Conservation (phyloP, 37 sponge, comb jelly and placozoan species). For the Haliclona indistincta region DNA sequence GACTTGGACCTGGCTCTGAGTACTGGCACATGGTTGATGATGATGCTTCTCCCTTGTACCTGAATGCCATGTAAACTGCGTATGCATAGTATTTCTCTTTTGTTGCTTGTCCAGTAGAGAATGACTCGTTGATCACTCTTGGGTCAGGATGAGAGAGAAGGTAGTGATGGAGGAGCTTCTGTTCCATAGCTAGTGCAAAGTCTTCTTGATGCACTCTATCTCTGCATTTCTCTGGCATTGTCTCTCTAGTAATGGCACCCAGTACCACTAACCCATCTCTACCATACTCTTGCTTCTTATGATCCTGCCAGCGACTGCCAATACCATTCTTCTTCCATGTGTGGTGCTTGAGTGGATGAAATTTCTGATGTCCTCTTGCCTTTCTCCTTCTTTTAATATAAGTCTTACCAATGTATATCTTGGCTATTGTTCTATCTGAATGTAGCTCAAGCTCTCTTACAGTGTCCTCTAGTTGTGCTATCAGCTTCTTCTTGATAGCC, state of each 20-base stretch:
- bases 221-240: not conserved
- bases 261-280: slow-evolving; percentile 6
- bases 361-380: not conserved
- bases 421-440: not conserved
- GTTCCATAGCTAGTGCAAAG: slow-evolving; percentile 3
- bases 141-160: not conserved
- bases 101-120: not conserved
- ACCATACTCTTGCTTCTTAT: slow-evolving; percentile 3
- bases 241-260: not conserved
- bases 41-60: too few relatives aligned
- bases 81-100: not conserved
- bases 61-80: not conserved
- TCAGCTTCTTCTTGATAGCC: not conserved
- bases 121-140: not conserved
- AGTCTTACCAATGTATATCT: slow-evolving; percentile 7
- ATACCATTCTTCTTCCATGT: slow-evolving; percentile 13
- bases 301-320: not conserved
- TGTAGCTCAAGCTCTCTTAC: not conserved
- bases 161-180: not conserved
- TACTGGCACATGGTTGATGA: too few relatives aligned
- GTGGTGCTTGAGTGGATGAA: not conserved
- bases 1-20: too few relatives aligned
- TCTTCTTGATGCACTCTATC: not conserved
- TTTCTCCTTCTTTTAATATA: not conserved
- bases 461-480: not conserved